phyloP scores from a whole-genome alignment of 53 echinoderm and acorn worm genomes.

The Luidia sarsii region DNA sequence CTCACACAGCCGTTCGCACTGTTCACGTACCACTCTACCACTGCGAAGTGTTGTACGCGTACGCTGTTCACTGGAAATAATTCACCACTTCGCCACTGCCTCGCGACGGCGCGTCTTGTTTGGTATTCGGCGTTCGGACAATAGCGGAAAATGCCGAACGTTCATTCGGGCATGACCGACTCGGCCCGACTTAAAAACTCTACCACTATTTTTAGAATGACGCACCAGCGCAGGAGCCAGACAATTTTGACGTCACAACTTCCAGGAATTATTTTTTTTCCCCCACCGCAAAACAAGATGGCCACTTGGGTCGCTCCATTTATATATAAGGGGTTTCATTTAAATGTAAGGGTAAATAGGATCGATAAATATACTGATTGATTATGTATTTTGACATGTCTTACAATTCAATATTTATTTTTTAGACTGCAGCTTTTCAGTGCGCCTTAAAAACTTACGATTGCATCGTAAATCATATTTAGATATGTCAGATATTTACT shows the following conservation, averaged over 20 bases:
- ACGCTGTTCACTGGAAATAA: constrained; percentile 3
- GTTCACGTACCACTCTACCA: no score
- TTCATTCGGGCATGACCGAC: not conserved
- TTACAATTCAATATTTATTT: no score
- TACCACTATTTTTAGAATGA: constrained; percentile 47
- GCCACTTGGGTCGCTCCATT: constrained; percentile 22
- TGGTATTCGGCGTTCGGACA: not conserved
- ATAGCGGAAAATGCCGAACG: constrained; percentile 21
- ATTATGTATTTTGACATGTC: no score
- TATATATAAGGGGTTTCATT: not conserved
- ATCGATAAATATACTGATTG: no score
- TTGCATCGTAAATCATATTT: no score
- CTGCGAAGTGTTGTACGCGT: not conserved
- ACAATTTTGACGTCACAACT: constrained; percentile 31
- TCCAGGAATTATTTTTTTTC: constrained; percentile 5
- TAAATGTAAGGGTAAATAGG: not conserved
- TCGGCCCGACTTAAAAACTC: no score
- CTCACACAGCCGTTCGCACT: not conserved
- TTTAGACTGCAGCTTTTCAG: no score
- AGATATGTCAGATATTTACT: no score
- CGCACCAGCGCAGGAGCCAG: not conserved
- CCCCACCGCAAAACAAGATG: not conserved
- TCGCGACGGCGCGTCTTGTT: constrained; percentile 36
- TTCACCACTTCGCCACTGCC: not conserved
- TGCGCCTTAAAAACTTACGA: no score